Evolutionary conservation across 2,113 vertebrate genomes (phyloP).

Genomic region (Engystomops pustulosus): DNA sequence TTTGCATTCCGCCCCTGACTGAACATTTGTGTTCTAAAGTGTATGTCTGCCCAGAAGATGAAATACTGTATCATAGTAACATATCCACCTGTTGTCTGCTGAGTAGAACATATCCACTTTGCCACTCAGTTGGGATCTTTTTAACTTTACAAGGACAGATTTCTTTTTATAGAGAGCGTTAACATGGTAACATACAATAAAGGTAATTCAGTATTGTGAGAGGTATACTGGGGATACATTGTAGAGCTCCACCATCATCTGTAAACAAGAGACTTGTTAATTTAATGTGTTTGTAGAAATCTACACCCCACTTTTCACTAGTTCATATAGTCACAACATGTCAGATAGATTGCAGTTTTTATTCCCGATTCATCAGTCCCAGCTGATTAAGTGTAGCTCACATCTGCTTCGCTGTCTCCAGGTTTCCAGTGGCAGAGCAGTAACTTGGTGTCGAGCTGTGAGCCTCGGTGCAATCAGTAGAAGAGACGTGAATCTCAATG

Average conservation of each 20-base stretch:
- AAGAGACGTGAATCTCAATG: conserved; percentile 8
- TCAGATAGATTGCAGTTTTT: conserved; percentile 44
- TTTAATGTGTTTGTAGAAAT: conserved; percentile 3
- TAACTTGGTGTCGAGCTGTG: neutral
- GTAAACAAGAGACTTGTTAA: conserved; percentile 35
- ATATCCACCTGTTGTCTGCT: neutral
- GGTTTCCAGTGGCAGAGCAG: conserved; percentile 22
- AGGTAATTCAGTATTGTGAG: neutral
- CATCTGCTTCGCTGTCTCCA: conserved; percentile 41
- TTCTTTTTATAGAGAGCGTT: conserved; percentile 2
- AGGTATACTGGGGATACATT: neutral
- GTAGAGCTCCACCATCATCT: neutral
- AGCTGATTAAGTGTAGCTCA: conserved; percentile 44
- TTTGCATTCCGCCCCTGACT: neutral
- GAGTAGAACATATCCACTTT: neutral
- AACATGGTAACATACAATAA: neutral
- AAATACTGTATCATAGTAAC: neutral
- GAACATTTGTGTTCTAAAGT: neutral
- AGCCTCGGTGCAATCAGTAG: conserved; percentile 30
- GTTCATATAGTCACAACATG: conserved; percentile 52
- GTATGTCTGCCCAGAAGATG: neutral
- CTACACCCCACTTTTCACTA: neutral
- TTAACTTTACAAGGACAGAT: conserved; percentile 13
- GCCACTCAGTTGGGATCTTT: neutral
- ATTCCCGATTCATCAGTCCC: conserved; percentile 39